These are phyloP conservation scores for Oostethus manadensis DNA, from an alignment of 2,113 vertebrate genomes.

Conservation along the genomic window DNA sequence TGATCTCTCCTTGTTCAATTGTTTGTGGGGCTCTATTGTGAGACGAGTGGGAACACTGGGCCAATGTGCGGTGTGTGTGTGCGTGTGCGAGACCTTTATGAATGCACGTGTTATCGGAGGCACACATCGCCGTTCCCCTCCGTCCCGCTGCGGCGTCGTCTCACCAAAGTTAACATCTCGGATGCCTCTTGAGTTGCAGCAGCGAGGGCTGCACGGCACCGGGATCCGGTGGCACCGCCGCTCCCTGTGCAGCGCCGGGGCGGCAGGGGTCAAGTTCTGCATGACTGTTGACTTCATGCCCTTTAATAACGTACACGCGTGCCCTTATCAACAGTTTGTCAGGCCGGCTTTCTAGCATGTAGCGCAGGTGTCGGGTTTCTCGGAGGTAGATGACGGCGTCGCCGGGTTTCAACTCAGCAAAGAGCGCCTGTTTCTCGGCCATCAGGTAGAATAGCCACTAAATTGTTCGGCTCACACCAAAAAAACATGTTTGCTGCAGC, in stretches of 20 bases:
- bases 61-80: conserved; percentile 23
- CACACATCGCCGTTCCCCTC: conserved; percentile 45
- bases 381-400: neutral
- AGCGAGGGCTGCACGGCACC: conserved; percentile 37
- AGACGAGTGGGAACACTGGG: conserved; percentile 47
- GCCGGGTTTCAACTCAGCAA: conserved; percentile 4
- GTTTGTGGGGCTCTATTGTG: conserved; percentile 57
- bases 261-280: conserved; percentile 26
- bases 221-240: conserved; percentile 44
- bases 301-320: conserved; percentile 27
- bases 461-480: too few relatives aligned
- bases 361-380: conserved; percentile 17
- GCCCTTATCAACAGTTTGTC: conserved; percentile 22
- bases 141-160: conserved; percentile 40
- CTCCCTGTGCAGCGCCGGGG: conserved; percentile 23
- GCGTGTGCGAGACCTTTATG: conserved; percentile 12
- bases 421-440: conserved; percentile 2
- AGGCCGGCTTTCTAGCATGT: neutral
- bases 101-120: conserved; percentile 40
- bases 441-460: neutral
- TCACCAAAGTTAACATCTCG: conserved; percentile 37
- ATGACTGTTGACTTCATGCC: conserved; percentile 36
- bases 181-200: conserved; percentile 55
- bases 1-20: conserved; percentile 53
- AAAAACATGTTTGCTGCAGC: too few relatives aligned